Base-by-base conservation (phyloP, 2,113 vertebrate genomes). In the Dipodomys ordii region DNA sequence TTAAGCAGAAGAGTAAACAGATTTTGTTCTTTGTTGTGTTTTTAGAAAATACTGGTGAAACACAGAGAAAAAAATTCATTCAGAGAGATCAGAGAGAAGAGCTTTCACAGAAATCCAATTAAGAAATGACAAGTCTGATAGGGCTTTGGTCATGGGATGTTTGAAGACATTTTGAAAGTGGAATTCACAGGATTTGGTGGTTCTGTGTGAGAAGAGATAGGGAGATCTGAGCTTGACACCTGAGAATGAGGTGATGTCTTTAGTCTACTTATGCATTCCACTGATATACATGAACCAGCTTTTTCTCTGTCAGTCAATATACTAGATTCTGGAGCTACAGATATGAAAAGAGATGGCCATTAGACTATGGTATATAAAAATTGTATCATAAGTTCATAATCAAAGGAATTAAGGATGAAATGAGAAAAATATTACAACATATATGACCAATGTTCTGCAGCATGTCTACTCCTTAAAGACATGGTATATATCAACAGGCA, bases 21-120 rank as follows among this genome's bases (percentile, higher is more conserved):
- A 30, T 62, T 73, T 22, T 20, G 2, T 44, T 62, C 16, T 62
- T 49, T 39, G 39, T 39, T 39, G 39, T 39, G 39, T 10, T 62
- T 81, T 96, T 85, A 73, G 79, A 81, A 78, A 93, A 73, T n/a
- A 13, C 49, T 64, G 23, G n/a, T 90, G 35, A 19, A 49, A 73
- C 4, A 25, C 22, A n/a, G 46, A 72, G 39, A 72, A 28, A 73
- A 49, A 67, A 77, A 82, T 39, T 64, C 7, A 69, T 53, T 88
- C 67, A 68, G 57, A 77, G 35, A 87, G 44, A 82, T 19, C 57
- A 64, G 83, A 69, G 27, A 84, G 32, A 76, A 7, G n/a, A 85
- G 30, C 35, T 68, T 30, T 68, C 77, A 60, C 13, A 69, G 30
- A 92, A 86, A 44, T 81, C 12, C 74, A 88, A 13, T 30, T 62